These are phyloP conservation scores for Ploceus nigricollis DNA, from an alignment of 2,113 vertebrate species.

Conservation along the genomic window DNA sequence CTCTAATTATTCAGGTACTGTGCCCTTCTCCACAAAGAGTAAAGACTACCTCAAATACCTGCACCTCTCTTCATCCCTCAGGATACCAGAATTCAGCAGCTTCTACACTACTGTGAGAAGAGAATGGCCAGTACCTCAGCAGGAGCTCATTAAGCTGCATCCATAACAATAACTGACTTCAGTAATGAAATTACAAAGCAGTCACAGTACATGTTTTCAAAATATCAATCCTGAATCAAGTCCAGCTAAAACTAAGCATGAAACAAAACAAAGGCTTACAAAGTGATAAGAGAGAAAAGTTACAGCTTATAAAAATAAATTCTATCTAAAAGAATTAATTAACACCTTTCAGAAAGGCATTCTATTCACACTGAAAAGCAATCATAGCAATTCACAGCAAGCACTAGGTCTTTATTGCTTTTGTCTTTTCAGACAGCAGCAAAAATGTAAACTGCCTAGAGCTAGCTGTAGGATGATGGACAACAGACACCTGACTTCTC, in stretches of 20 bases:
- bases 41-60: not conserved
- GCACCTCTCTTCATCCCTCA: not conserved
- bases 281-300: not conserved
- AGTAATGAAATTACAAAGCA: not conserved
- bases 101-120: not conserved
- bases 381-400: not conserved
- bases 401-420: constrained; percentile 8
- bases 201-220: not conserved
- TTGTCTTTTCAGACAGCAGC: not conserved
- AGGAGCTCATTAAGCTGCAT: constrained; percentile 8
- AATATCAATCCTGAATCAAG: not conserved
- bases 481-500: constrained; percentile 11
- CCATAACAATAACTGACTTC: not conserved
- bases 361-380: not conserved
- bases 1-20: not conserved
- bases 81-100: not conserved
- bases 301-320: not conserved
- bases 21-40: not conserved
- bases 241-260: not conserved
- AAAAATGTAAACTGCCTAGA: constrained; percentile 23
- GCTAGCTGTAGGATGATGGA: constrained; percentile 1
- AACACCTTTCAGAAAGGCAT: not conserved
- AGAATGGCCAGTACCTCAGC: not conserved
- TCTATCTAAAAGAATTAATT: constrained; percentile 8
- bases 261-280: not conserved